Base-by-base conservation (phyloP, 92 coral and sea anemone species). In the Parazoanthus swiftii region DNA sequence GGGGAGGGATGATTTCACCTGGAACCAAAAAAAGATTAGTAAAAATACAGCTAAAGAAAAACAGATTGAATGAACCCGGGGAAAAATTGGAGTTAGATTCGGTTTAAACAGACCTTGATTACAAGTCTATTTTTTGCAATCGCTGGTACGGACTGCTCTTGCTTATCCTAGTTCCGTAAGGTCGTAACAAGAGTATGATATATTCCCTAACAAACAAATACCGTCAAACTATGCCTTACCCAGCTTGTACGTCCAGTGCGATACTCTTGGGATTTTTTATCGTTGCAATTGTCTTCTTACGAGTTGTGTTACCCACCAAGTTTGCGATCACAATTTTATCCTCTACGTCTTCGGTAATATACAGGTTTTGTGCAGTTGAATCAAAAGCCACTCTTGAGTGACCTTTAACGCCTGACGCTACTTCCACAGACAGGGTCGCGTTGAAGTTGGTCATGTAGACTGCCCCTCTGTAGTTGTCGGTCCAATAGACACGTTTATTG, bases 351-450 rank as follows among this genome's bases (percentile, higher is more conserved):
- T 84, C 87, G 3, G 87, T 68, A 10, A 84, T 84, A 26, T 84
- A 84, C 42, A 84, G 65, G 68, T 84, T 84, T 54, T 36, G 35
- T 11, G 87, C 87, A 16, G 50, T 29, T 15, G 78, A 35, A 71
- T 84, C 87, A 71, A 25, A 71, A 71, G 87, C 87, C 7, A 84
- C 79, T 50, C 87, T 70, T 14, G 87, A 84, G 37, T 48, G 16
- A 2, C 87, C 87, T 70, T 25, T 72, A 36, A 84, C 20, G 35
- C 26, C 25, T 72, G 63, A 6, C 14, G 21, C 87, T 42, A 84
- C 26, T 23, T 46, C 20, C 18, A 39, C 54, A 18, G 87, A 84
- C 66, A 37, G 39, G 8, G 33, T 71, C 7, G 87, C 87, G 37
- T 70, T 46, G 18, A 84, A 84, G 42, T 70, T 39, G 14, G 87